These are phyloP conservation scores for Neosilurus mollespiculum DNA, from an alignment of 2,797 vertebrate species.

Conservation along the genomic window DNA sequence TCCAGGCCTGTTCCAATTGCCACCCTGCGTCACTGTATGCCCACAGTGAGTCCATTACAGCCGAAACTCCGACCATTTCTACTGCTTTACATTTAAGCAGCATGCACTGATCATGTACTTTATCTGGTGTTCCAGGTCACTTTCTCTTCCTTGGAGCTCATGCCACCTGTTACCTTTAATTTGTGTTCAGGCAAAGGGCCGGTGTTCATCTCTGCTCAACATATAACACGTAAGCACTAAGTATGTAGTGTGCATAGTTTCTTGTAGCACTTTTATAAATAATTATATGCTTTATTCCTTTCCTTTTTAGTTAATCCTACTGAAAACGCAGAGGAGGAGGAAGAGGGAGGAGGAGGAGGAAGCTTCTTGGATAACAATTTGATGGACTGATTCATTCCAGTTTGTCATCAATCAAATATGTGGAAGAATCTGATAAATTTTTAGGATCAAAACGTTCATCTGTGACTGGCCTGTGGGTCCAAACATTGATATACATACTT, in stretches of 20 bases:
- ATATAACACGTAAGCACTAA: conserved; percentile 60
- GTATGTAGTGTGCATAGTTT: background rate
- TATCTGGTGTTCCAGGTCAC: conserved; percentile 58
- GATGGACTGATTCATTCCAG: background rate
- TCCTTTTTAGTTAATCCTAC: conserved; percentile 47
- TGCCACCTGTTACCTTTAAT: conserved; percentile 65
- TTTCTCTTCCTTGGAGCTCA: conserved; percentile 65
- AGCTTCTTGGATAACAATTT: background rate
- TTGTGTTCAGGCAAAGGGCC: conserved; percentile 66
- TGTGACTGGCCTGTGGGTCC: background rate
- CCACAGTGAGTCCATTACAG: conserved; percentile 61
- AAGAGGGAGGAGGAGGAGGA: background rate
- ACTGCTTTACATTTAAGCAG: background rate
- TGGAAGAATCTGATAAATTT: background rate
- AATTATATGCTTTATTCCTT: background rate
- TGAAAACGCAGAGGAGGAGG: conserved; percentile 36
- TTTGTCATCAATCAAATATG: background rate
- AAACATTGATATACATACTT: background rate
- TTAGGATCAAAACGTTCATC: background rate
- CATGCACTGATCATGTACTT: background rate
- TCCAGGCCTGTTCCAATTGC: conserved; percentile 61
- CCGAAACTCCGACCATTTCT: background rate
- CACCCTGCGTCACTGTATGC: conserved; percentile 62
- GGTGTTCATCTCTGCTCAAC: conserved; percentile 64
- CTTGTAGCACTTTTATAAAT: background rate